Percentiles rank a stretch among this genome's conserved stretches.
These are phyloP conservation scores for Mirounga angustirostris DNA, from an alignment of 2,113 vertebrate genomes.

Conservation along the genomic window DNA sequence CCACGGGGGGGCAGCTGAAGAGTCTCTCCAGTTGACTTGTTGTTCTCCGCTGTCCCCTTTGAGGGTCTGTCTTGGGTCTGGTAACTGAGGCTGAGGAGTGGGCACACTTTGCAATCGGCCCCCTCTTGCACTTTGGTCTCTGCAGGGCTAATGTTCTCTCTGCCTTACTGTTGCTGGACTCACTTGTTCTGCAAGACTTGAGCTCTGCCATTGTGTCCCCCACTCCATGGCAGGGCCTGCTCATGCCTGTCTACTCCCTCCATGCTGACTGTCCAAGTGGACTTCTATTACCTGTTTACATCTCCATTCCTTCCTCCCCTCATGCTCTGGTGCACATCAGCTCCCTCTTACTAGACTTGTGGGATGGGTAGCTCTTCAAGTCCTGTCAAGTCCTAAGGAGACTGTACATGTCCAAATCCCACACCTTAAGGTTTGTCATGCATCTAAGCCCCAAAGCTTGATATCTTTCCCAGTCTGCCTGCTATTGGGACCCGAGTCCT, in stretches of 20 bases:
- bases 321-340: not conserved
- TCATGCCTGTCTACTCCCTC: accelerated
- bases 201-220: not conserved
- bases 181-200: not conserved
- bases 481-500: not conserved
- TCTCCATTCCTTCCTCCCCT: not conserved
- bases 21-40: not conserved
- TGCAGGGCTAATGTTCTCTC: not conserved
- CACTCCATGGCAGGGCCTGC: not conserved
- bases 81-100: not conserved
- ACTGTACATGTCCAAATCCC: not conserved
- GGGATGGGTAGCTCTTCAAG: not conserved
- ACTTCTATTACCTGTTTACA: not conserved
- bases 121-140: not conserved
- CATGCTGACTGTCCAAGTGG: not conserved
- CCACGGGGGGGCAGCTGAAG: accelerated
- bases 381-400: not conserved
- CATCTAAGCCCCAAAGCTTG: not conserved
- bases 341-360: not conserved
- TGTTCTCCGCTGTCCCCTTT: not conserved
- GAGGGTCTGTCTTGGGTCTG: not conserved
- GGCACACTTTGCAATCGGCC: not conserved
- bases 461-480: not conserved
- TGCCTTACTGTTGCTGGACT: not conserved
- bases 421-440: not conserved